phyloP scores from a whole-genome alignment of 2,888 invertebrate species.

The Acleris holmiana region DNA sequence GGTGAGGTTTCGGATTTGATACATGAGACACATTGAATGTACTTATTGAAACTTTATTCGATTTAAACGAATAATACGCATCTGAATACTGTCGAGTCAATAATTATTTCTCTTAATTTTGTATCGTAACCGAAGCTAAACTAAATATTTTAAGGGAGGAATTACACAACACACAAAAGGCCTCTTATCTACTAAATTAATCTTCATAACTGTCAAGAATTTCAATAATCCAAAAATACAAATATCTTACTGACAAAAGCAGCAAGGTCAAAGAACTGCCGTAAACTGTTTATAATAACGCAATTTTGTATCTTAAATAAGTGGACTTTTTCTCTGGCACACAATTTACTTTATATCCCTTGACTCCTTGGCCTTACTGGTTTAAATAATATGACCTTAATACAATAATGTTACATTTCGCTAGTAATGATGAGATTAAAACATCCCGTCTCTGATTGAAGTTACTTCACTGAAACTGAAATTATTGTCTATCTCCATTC shows the following conservation, averaged over 20 bases:
- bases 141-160: neutral
- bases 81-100: too few species aligned
- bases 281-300: too few species aligned
- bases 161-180: too few species aligned
- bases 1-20: constrained; percentile 1
- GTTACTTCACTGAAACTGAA: constrained; percentile 46
- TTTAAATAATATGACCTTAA: constrained; percentile 5
- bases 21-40: too few species aligned
- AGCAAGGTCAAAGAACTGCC: too few species aligned
- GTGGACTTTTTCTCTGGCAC: too few species aligned
- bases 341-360: too few species aligned
- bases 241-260: too few species aligned
- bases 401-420: constrained; percentile 22
- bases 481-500: constrained; percentile 31
- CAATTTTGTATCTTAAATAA: too few species aligned
- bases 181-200: neutral
- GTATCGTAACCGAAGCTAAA: constrained; percentile 8
- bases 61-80: neutral
- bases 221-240: too few species aligned
- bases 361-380: too few species aligned
- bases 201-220: neutral
- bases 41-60: neutral
- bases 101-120: neutral
- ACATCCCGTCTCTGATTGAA: constrained; percentile 56
- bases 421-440: constrained; percentile 48